Evolutionary conservation across 2,113 vertebrate genomes (phyloP), one percentile per base, ranked within the genome.

Genomic region (Zosterops japonicus): DNA sequence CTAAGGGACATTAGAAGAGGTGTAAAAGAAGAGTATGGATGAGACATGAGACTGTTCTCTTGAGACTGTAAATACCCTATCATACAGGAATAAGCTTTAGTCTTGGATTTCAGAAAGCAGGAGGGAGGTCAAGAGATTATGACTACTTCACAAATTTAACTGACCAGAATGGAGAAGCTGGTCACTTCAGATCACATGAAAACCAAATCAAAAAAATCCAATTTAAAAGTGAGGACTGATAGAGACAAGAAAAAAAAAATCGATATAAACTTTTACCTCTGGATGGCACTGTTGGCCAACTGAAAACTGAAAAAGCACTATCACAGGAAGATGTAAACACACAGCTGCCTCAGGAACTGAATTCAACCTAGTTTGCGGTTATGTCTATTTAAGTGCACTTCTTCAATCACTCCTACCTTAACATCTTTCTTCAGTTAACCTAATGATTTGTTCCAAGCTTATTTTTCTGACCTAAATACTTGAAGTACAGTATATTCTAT

Each of bases 261-360:
- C 41, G 0, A 71, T 86, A 71, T 25, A 90, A 56, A 49, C 22
- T 69, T 28, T 7, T 67, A 55, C 96, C 97, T 89, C 94, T 96
- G 87, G 97, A 89, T 98, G 98, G 97, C 96, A 97, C 93, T 97
- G 87, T 14, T 94, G 95, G 91, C 46, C 80, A 82, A 61, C 21
- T 85, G 86, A 47, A 96, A 93, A 81, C 31, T n/a, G 53, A 27
- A 56, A 60, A 77, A 15, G 8, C 3, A 1, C 8, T 11, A 36
- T 11, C 1, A 0, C n/a, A 88, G 56, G 18, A 69, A 83, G 94
- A 75, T 4, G 10, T 36, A 53, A 69, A 36, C 33, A 41, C 18
- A 61, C 14, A 83, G 29, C 19, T 67, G 52, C 39, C 55, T 42
- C 20, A 11, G 14, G 24, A 81, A 53, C 10, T 41, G 31, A 89